Base-by-base conservation (phyloP, 2,113 vertebrate species). In the Meriones unguiculatus region DNA sequence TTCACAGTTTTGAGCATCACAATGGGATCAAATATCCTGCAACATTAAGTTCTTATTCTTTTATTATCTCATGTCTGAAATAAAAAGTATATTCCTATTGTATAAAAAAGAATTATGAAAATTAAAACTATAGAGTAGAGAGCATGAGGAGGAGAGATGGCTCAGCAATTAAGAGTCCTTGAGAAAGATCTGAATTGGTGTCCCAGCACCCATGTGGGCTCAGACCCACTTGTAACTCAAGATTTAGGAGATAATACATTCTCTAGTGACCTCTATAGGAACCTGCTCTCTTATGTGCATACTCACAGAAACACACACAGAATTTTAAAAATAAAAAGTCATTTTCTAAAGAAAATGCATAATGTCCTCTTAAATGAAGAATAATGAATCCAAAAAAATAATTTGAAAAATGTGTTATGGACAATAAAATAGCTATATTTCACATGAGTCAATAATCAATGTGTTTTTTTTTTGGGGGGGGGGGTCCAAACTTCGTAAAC, bases 401-500 rank as follows among this genome's bases (percentile, higher is more conserved):
- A 93, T 84, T 80, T 93, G 9, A 10, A 70, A 94, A 96, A 92
- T 64, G 7, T 84, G n/a, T 95, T 75, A 2, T 84, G 14, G 12
- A n/a, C 64, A 84, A 87, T 38, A 92, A 91, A 93, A 84, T 75
- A 52, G 73, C 69, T 75, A 38, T 72, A 90, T 85, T 94, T 24
- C 80, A 89, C 84, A 86, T 87, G 24, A 93, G 54, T 65, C 67
- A 70, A 91, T 69, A 73, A 52, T 67, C 28, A 72, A 15, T 57
- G 57, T 9, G 12, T 12, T 57, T 57, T 57, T 57, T 75, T 38
- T 28, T 73, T 77, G 87, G 62, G 41, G 41, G 41, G 46, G 46
- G 46, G 46, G 46, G 46, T 57, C 62, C 73, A 75, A 96, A 89
- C 59, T 91, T 84, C 50, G 25, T 2, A 78, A 65, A 81, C 1